These are phyloP conservation scores for Agonopterix heracliana DNA, from an alignment of 2,888 invertebrate genomes.

Conservation along the genomic window DNA sequence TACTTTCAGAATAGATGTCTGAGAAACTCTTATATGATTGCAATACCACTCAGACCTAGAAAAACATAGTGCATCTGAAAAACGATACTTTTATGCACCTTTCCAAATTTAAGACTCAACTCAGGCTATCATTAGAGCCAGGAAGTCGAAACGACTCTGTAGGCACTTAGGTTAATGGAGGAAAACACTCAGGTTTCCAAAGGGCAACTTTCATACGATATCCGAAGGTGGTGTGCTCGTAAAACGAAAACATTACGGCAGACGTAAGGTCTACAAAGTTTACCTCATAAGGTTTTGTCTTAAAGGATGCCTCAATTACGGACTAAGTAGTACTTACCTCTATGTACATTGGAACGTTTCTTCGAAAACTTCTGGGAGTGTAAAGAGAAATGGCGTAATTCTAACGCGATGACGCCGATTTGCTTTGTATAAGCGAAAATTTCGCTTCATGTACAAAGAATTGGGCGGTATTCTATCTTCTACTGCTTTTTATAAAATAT, in stretches of 20 bases:
- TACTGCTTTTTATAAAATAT: no score
- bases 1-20: no score
- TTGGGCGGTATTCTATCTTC: no score
- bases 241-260: constrained; percentile 29
- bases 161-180: constrained; percentile 38
- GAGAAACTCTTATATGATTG: no score
- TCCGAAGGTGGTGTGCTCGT: constrained; percentile 23
- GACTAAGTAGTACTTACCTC: not conserved
- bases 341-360: not conserved
- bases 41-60: no score
- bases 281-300: not conserved
- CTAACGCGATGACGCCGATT: no score
- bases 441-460: not conserved
- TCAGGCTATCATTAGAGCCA: constrained; percentile 24
- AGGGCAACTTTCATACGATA: constrained; percentile 27
- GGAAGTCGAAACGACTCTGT: constrained; percentile 21
- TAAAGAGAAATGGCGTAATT: not conserved
- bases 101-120: constrained; percentile 20
- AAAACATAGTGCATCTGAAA: no score
- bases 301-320: not conserved
- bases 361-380: not conserved
- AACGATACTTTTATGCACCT: no score
- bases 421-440: not conserved
- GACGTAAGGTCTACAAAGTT: constrained; percentile 9
- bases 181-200: constrained; percentile 35